A percentile compares a stretch with the other conserved stretches of the same genome.
These are phyloP conservation scores for Phoxinus phoxinus DNA, from an alignment of 2,113 vertebrate species.

Conservation along the genomic window DNA sequence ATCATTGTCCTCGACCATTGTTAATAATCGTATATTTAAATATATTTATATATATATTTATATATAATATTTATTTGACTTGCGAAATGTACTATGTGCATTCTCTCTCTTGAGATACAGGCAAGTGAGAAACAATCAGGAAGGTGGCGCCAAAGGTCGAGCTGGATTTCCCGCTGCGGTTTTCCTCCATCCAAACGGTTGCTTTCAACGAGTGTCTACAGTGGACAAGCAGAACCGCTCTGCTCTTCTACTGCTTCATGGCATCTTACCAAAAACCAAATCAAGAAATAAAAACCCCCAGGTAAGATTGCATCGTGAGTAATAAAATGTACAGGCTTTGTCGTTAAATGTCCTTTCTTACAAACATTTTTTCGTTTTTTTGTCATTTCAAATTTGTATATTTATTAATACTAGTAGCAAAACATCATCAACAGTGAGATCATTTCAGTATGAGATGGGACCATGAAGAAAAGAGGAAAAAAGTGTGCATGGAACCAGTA, in stretches of 20 bases:
- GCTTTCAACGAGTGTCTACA: slow-evolving; percentile 56
- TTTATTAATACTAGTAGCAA: slow-evolving; percentile 76
- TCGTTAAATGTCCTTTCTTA: slow-evolving; percentile 66
- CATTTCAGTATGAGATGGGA: slow-evolving; percentile 68
- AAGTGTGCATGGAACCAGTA: slow-evolving; percentile 71
- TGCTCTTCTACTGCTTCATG: slow-evolving; percentile 55
- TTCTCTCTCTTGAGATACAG: slow-evolving; percentile 68
- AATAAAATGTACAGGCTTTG: slow-evolving; percentile 66
- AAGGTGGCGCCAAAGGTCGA: slow-evolving; percentile 62
- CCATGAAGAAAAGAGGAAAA: slow-evolving; percentile 73
- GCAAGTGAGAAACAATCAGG: slow-evolving; percentile 73
- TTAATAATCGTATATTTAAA: slow-evolving; percentile 67
- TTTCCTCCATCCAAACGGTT: slow-evolving; percentile 41
- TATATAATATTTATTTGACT: slow-evolving; percentile 59
- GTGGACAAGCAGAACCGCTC: slow-evolving; percentile 49
- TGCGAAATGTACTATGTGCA: slow-evolving; percentile 66
- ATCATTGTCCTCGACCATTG: slow-evolving; percentile 70
- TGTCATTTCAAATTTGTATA: slow-evolving; percentile 57
- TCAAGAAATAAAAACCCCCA: slow-evolving; percentile 69
- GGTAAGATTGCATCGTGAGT: slow-evolving; percentile 72
- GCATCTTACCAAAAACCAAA: slow-evolving; percentile 69
- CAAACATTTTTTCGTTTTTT: slow-evolving; percentile 61
- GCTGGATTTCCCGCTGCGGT: slow-evolving; percentile 54
- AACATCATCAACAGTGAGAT: slow-evolving; percentile 72
- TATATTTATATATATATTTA: slow-evolving; percentile 53